Conservation (phyloP, 1,140 invertebrate genomes). For the Pteromalus puparum region DNA sequence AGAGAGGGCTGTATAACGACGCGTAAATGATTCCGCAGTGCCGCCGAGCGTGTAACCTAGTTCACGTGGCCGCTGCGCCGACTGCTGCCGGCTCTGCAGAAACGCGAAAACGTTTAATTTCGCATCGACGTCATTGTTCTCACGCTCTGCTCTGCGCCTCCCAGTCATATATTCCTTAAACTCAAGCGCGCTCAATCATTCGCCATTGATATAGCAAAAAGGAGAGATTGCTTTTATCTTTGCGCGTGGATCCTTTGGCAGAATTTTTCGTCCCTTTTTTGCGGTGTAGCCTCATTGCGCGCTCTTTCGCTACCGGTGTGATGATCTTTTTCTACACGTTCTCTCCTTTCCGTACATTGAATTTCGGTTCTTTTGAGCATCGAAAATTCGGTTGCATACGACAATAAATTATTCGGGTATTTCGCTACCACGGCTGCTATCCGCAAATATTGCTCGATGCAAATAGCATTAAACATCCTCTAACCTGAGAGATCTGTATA, state of each 20-base stretch:
- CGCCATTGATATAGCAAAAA: background rate
- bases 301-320: background rate
- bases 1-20: conserved; percentile 27
- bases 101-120: conserved; percentile 53
- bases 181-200: background rate
- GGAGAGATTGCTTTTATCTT: background rate
- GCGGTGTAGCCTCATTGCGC: no score
- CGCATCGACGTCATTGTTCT: conserved; percentile 53
- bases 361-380: background rate
- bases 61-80: background rate
- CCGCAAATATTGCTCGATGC: conserved; percentile 52
- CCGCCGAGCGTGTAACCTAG: conserved; percentile 46
- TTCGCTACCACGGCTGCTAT: conserved; percentile 59
- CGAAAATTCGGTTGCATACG: background rate
- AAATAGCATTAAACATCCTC: conserved; percentile 62
- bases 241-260: background rate
- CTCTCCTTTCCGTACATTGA: no score
- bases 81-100: conserved; percentile 22
- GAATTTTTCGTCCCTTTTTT: no score
- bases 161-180: background rate
- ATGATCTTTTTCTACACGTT: background rate
- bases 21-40: conserved; percentile 24
- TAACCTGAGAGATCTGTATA: conserved; percentile 60
- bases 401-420: background rate
- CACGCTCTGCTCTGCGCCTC: background rate